These are phyloP conservation scores for Ranitomeya imitator DNA, from an alignment of 2,113 vertebrate genomes.

Conservation along the genomic window DNA sequence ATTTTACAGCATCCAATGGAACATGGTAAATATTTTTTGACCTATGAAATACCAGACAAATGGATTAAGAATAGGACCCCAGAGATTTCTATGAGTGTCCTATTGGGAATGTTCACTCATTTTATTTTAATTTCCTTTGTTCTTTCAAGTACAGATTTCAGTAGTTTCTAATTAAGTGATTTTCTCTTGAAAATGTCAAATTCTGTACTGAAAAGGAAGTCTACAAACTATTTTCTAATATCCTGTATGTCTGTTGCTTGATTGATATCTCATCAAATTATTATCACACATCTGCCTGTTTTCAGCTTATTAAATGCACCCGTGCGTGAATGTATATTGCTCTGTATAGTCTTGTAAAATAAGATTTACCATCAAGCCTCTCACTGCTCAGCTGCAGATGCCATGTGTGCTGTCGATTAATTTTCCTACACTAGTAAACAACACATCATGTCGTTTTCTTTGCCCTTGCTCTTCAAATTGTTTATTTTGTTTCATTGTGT, in stretches of 20 bases:
- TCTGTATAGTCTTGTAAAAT: conserved; percentile 30
- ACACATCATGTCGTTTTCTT: background rate
- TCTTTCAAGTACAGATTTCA: background rate
- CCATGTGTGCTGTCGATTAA: conserved; percentile 28
- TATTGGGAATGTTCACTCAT: background rate
- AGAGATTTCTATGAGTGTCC: background rate
- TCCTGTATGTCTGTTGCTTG: conserved; percentile 29
- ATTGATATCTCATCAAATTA: conserved; percentile 38
- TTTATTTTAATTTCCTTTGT: conserved; percentile 7
- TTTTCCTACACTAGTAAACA: conserved; percentile 26
- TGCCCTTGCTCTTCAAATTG: background rate
- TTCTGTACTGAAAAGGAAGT: background rate
- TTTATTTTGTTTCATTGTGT: background rate
- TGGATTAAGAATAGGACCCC: background rate
- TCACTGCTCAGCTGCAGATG: conserved; percentile 12
- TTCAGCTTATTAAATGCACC: conserved; percentile 28
- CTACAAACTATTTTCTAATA: conserved; percentile 29
- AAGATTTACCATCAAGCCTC: background rate
- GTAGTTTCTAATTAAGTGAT: background rate
- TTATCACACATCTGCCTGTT: conserved; percentile 29
- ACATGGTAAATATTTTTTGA: background rate
- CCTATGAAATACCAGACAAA: background rate
- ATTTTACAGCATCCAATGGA: background rate
- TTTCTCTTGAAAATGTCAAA: conserved; percentile 14
- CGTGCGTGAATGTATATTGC: conserved; percentile 8